A percentile compares a stretch with the other conserved stretches of the same genome.
Conservation (phyloP, 1,140 invertebrate species). For the Gonioctena quinquepunctata region DNA sequence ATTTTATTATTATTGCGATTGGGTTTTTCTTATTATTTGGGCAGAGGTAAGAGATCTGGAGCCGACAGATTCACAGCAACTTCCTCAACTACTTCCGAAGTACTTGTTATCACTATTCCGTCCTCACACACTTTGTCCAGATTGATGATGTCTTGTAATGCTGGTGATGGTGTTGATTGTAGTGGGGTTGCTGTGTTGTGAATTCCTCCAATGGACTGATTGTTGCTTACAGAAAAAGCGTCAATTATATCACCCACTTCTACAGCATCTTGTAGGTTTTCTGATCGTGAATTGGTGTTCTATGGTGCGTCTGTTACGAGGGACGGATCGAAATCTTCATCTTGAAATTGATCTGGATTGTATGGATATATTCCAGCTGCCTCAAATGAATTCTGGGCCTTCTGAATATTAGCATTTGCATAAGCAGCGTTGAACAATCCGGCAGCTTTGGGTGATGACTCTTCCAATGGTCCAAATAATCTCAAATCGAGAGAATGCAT, state of each 20-base stretch:
- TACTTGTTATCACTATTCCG: too few relatives aligned
- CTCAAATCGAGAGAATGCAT: neutral
- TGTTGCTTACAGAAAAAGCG: neutral
- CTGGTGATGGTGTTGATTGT: neutral
- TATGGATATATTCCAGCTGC: neutral
- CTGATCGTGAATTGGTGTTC: too few relatives aligned
- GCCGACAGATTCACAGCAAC: too few relatives aligned
- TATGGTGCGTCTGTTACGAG: too few relatives aligned
- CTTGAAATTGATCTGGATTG: neutral
- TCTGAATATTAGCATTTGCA: neutral
- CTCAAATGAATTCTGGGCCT: neutral
- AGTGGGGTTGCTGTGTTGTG: neutral
- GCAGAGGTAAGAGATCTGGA: neutral
- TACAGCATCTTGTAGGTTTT: too few relatives aligned
- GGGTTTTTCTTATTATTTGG: neutral
- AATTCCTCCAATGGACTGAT: neutral
- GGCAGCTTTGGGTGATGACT: neutral
- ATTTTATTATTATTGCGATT: neutral
- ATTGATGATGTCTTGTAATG: too few relatives aligned
- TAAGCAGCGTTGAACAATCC: neutral
- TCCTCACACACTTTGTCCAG: too few relatives aligned
- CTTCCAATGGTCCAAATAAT: neutral
- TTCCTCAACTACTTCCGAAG: too few relatives aligned
- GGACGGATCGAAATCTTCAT: neutral
- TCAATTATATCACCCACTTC: too few relatives aligned